phyloP scores from a whole-genome alignment of 2,797 vertebrate genomes.

The Atherinosoma microstoma region DNA sequence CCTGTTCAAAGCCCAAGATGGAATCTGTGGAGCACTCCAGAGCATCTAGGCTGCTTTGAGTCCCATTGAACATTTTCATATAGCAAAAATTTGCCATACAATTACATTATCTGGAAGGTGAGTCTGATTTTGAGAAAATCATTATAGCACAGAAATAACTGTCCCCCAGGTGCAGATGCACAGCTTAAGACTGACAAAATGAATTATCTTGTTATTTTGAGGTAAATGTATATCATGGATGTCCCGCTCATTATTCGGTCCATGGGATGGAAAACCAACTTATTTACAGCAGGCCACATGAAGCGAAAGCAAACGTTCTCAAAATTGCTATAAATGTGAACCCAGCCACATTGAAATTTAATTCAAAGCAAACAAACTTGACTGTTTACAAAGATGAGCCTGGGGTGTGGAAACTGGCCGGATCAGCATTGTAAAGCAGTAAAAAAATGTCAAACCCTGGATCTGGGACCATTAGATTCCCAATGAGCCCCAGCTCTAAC shows the following conservation, averaged over 20 bases:
- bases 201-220: background rate
- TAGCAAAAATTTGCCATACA: background rate
- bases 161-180: background rate
- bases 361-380: constrained; percentile 16
- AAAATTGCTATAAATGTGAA: background rate
- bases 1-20: background rate
- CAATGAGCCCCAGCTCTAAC: constrained; percentile 2
- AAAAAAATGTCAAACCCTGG: constrained; percentile 13
- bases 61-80: background rate
- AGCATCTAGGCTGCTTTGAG: no score
- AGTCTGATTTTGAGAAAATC: background rate
- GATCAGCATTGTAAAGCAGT: constrained; percentile 1
- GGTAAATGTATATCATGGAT: background rate
- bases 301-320: background rate
- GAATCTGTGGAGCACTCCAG: background rate
- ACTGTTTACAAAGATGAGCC: constrained; percentile 24
- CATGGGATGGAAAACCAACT: background rate
- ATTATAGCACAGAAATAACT: background rate
- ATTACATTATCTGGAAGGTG: background rate
- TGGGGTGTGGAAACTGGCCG: background rate
- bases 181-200: background rate
- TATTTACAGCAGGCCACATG: background rate
- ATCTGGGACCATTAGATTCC: background rate
- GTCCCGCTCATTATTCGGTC: background rate
- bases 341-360: background rate